Conservation (phyloP, 2,113 vertebrate species). For the Pterocles gutturalis region DNA sequence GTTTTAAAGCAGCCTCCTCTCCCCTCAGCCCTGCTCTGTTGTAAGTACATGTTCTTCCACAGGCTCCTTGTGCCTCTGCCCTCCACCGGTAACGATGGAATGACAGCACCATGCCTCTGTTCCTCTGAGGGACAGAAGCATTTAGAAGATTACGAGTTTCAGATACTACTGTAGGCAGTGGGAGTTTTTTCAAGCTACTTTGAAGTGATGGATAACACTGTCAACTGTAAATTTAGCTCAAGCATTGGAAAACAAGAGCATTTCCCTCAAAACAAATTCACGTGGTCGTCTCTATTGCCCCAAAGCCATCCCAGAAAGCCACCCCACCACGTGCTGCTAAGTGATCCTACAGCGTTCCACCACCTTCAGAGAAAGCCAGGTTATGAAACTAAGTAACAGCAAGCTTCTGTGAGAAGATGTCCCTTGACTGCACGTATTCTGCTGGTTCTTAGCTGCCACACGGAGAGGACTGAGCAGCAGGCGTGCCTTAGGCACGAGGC, state of each 20-base stretch:
- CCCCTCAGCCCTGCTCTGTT: neutral
- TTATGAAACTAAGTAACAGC: neutral
- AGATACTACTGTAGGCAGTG: neutral
- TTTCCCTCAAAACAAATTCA: neutral
- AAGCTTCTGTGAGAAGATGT: neutral
- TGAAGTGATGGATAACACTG: neutral
- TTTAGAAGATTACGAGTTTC: neutral
- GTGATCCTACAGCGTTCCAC: neutral
- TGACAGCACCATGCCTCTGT: neutral
- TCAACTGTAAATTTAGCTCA: neutral
- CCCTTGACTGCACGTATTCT: neutral
- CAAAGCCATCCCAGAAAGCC: neutral
- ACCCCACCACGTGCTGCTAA: accelerated
- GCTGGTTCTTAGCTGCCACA: neutral
- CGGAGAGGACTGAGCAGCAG: neutral
- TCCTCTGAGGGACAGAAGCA: neutral
- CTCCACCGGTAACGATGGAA: neutral
- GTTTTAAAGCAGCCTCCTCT: neutral
- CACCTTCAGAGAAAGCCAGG: neutral
- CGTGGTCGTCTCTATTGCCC: neutral
- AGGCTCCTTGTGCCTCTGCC: neutral
- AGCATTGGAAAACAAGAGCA: neutral
- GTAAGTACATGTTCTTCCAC: neutral
- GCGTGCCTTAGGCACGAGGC: accelerated
- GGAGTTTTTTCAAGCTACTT: neutral